Evolutionary conservation across 2,113 vertebrate genomes (phyloP), one percentile per base, ranked within the genome.

Genomic region (Maccullochella peelii): DNA sequence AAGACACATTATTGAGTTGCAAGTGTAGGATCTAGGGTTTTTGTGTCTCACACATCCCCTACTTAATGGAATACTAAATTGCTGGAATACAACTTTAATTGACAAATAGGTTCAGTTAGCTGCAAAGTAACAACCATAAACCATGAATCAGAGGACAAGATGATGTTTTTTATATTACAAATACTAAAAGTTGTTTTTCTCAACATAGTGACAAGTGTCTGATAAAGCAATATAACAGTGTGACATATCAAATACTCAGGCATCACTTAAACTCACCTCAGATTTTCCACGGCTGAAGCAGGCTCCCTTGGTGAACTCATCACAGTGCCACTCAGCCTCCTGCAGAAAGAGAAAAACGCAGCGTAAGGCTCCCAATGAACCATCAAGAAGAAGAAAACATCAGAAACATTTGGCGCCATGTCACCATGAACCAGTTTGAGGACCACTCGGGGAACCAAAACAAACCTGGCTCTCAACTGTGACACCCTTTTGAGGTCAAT

Each of bases 221-320:
- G 15, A 72, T 52, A 58, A 84, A 75, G 73, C 55, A 59, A 75
- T 63, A 80, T 42, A 79, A 79, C n/a, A 66, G 25, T 23, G 72
- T 49, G 76, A 80, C 68, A 77, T 73, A 71, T 76, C 14, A 72
- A 82, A 77, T 21, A n/a, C 49, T 77, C 18, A 65, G 59, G 12
- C 61, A 69, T 81, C 83, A 42, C 65, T 87, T 76, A 49, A 87
- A 81, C 97, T 95, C 94, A 99, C 98, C 97, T 98, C 95, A 15
- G 98, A 98, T 82, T 99, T 99, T 40, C 98, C 98, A 42, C 98
- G 98, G 88, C 98, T 99, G 94, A 98, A 99, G 84, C 98, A 99
- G 81, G 97, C 96, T 94, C 95, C 97, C 94, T 96, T 97, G 91
- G 98, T 97, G 85, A 97, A 96, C 90, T 99, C 97, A 44, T 99